phyloP scores from a whole-genome alignment of 2,797 vertebrate genomes.

The Gymnodraco acuticeps region DNA sequence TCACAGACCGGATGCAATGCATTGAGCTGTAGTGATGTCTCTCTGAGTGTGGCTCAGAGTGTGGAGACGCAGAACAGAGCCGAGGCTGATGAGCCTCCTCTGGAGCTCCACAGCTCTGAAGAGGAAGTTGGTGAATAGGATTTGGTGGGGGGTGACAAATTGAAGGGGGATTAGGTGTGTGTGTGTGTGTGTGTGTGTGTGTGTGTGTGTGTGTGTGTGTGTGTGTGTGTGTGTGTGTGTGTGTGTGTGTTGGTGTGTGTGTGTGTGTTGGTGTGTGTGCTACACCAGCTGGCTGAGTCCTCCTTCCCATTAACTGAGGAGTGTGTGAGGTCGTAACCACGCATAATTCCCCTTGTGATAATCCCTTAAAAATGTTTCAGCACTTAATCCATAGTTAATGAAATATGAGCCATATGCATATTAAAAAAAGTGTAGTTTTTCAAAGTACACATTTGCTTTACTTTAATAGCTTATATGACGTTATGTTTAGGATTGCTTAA shows the following conservation, averaged over 20 bases:
- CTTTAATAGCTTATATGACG: too few relatives aligned
- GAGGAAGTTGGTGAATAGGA: slow-evolving; percentile 76
- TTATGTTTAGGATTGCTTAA: too few relatives aligned
- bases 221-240: slow-evolving; percentile 35
- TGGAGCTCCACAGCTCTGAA: slow-evolving; percentile 67
- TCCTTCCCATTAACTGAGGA: slow-evolving; percentile 59
- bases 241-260: slow-evolving; percentile 49
- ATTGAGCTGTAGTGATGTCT: slow-evolving; percentile 17
- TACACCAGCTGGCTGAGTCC: slow-evolving; percentile 70
- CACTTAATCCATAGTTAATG: neutral
- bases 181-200: slow-evolving; percentile 39
- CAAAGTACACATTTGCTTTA: too few relatives aligned
- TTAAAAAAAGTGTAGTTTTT: too few relatives aligned
- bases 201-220: slow-evolving; percentile 37
- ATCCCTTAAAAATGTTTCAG: slow-evolving; percentile 9
- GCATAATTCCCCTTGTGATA: slow-evolving; percentile 1
- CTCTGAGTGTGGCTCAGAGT: slow-evolving; percentile 22
- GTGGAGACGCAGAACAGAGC: slow-evolving; percentile 57
- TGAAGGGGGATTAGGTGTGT: slow-evolving; percentile 68
- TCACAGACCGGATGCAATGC: neutral
- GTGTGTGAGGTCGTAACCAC: slow-evolving; percentile 22
- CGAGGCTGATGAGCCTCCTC: slow-evolving; percentile 59
- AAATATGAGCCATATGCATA: too few relatives aligned
- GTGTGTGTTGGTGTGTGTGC: slow-evolving; percentile 33
- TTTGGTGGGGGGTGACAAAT: slow-evolving; percentile 77